Evolutionary conservation across 2,113 vertebrate species (phyloP), one percentile per base, ranked within the genome.

Genomic region (Xiphophorus hellerii): DNA sequence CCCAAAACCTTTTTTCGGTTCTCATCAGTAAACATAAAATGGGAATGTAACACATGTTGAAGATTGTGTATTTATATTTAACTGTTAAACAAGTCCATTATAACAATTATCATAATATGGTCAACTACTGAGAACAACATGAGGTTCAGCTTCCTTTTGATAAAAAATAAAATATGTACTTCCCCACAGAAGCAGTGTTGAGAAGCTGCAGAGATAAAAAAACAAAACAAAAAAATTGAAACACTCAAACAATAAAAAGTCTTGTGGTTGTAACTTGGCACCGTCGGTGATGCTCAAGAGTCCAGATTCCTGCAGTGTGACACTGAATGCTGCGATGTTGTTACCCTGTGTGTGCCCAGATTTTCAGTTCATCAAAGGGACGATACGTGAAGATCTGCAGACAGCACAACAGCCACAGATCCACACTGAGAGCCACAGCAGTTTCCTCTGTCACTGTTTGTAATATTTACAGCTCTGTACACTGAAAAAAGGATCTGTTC

Each of bases 401-500:
- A 72, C 62, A 27, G 69, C 39, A 54, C 66, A 74, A 77, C 77
- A 67, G 77, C 74, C 73, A 77, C 58, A 51, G 86, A 67, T 89
- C 69, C 75, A 65, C 78, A 54, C 62, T 42, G 8, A 28, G 37
- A 27, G 76, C 80, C 80, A 71, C 84, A 66, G 75, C 82, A 73
- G 80, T 30, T 73, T 65, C 35, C 67, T 73, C 60, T 68, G 62
- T 82, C 85, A 83, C 72, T 75, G 85, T 83, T 82, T 71, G 78
- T 82, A 35, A 63, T 95, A 94, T 95, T 93, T 95, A 95, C 93
- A 95, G 81, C 78, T 88, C 83, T 94, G 88, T 93, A 94, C 93
- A 94, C 66, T 74, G 79, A 77, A 69, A 80, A 89, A 58, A 58
- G 51, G 11, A 74, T 29, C 58, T 87, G 73, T 80, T 69, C 67